Evolutionary conservation across 2,888 invertebrate species (phyloP), one percentile per base, ranked within the genome.

Genomic region (Thelaira solivaga): DNA sequence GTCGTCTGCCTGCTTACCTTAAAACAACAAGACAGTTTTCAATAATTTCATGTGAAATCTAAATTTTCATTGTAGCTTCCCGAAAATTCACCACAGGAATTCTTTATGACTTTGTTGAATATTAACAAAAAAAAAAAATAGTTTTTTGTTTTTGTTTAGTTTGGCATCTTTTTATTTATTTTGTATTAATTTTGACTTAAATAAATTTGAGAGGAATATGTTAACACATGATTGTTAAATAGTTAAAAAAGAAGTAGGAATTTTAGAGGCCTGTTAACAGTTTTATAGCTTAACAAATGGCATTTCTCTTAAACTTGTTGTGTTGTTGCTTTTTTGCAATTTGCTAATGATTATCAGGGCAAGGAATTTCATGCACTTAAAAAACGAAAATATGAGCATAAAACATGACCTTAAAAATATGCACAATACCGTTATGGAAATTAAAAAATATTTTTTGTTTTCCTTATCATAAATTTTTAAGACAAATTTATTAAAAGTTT

Each of bases 1-100:
- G 69, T 24, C 47, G 69, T 34, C 65, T 43, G 18, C 59, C 26
- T 72, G 59, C 62, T 67, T 75, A 55, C 36, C 61, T 45, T 51
- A 31, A 61, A n/a, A 68, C 68, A 47, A 67, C 79, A 73, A 76
- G 80, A n/a, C 80, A 53, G 72, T 71, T 65, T 65, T 71, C 43
- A 29, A n/a, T 47, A 45, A 59, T 36, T 74, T 61, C 47, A 26
- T 65, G 68, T 78, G 71, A 74, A 61, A 49, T 71, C 72, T 80
- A 77, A 64, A 80, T 80, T 79, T 67, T 77, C 72, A 49, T 79
- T 73, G 68, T 49, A 80, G 73, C 78, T 80, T 75, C 61, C 79
- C 79, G 77, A 81, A 81, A 80, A 77, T 65, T 76, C 72, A 34
- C 75, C 22, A 64, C 76, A 76, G 80, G 65, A 55, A 57, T 47